Base-by-base conservation (phyloP, 2,113 vertebrate species). In the Australoheros scitulus region DNA sequence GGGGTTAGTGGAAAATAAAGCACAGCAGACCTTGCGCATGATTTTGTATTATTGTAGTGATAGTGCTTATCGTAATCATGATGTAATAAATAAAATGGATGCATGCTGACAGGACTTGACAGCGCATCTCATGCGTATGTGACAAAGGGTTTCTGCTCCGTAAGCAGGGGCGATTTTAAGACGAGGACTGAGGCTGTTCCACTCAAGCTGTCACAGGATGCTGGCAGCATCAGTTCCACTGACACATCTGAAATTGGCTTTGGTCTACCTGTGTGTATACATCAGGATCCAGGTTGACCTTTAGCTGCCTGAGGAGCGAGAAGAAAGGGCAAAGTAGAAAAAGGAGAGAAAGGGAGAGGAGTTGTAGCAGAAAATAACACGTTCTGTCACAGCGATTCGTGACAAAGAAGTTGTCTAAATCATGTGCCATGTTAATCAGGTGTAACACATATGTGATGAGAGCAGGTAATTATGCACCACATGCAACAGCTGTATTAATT, bases 191-290 rank as follows among this genome's bases (percentile, higher is more conserved):
- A 89, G 70, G 84, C 88, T 88, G 86, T 89, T 92, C 86, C 80
- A 87, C 88, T 92, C 91, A 88, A 87, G 83, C 89, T 94, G 92
- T 93, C 93, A 94, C 89, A 63, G 86, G 82, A 84, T 84, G 86
- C 89, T 86, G 81, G 88, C 83, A 80, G 86, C 83, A 84, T 88
- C 93, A 82, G 80, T 87, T 91, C 90, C 84, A 79, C 85, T 93
- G 93, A 94, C 95, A 95, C 89, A 77, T 91, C 87, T 89, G 87
- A 94, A 94, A 95, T 94, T 92, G 89, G 91, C 92, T 94, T 90
- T 89, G 89, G 79, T 93, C 88, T 89, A 90, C 87, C 88, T 90
- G 88, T 41, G 87, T 87, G 80, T 68, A 65, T 80, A 80, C 76
- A 63, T 43, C 24, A 11, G 70, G 81, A 86, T 88, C 79, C 88